Conservation (phyloP, 1,140 invertebrate species). For the Pseudomyrmex gracilis region DNA sequence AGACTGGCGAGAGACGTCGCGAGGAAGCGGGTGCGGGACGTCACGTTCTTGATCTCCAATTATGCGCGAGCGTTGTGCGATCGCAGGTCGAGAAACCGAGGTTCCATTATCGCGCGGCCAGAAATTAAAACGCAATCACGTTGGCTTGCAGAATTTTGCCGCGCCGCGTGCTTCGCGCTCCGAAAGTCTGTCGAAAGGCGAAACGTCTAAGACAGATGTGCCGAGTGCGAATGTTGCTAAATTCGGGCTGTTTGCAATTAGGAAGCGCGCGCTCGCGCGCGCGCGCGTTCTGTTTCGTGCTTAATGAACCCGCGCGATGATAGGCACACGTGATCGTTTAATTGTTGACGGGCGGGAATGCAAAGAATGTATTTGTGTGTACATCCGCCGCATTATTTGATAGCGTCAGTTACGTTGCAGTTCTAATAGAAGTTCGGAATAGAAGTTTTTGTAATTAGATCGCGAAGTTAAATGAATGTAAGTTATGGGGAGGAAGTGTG, state of each 20-base stretch:
- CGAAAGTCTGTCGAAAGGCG: conserved; percentile 56
- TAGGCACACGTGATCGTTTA: conserved; percentile 57
- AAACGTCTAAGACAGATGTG: conserved; percentile 59
- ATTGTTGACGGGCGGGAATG: conserved; percentile 51
- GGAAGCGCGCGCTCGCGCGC: conserved; percentile 13
- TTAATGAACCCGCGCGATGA: conserved; percentile 55
- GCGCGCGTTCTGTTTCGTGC: conserved; percentile 18
- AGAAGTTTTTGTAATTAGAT: conserved; percentile 39
- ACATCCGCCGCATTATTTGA: conserved; percentile 22
- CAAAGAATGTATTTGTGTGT: conserved; percentile 52
- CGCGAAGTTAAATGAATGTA: conserved; percentile 33
- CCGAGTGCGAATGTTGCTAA: conserved; percentile 61
- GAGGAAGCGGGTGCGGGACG: conserved; percentile 11
- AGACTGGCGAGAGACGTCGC: conserved; percentile 16
- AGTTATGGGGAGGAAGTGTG: not conserved
- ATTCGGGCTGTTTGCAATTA: conserved; percentile 51
- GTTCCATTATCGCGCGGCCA: conserved; percentile 54
- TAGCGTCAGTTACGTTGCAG: conserved; percentile 35
- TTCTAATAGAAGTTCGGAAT: conserved; percentile 40
- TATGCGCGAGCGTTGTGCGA: conserved; percentile 47
- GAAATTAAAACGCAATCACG: conserved; percentile 62
- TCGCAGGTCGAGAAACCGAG: conserved; percentile 29
- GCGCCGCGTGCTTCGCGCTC: conserved; percentile 24
- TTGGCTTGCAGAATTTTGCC: conserved; percentile 53
- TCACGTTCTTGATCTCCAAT: conserved; percentile 61